These are phyloP conservation scores for Ahaetulla prasina DNA, from an alignment of 2,113 vertebrate genomes.

Conservation along the genomic window DNA sequence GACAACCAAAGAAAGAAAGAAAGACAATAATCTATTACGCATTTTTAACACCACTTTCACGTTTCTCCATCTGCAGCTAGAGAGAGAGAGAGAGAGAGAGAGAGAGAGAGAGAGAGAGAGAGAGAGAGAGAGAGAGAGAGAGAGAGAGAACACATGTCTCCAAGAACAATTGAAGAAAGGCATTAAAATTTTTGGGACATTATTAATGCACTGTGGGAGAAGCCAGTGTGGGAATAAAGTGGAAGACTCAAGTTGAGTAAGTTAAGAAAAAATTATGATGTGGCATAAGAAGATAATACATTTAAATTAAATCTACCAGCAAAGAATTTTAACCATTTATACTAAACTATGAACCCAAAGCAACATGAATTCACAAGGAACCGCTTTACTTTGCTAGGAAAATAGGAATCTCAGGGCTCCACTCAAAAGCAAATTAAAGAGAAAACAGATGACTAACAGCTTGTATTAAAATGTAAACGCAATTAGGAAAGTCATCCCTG, in stretches of 20 bases:
- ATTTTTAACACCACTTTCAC: slow-evolving; percentile 6
- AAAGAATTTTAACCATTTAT: slow-evolving; percentile 11
- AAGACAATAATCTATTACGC: fast-evolving
- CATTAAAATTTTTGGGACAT: slow-evolving; percentile 47
- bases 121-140: slow-evolving; percentile 31
- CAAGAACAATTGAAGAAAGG: slow-evolving; percentile 28
- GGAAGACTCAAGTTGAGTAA: slow-evolving; percentile 29
- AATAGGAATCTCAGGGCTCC: neutral
- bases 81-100: slow-evolving; percentile 42
- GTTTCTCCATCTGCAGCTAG: slow-evolving; percentile 25
- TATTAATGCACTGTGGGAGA: slow-evolving; percentile 26
- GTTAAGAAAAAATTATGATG: slow-evolving; percentile 28
- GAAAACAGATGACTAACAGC: slow-evolving; percentile 5
- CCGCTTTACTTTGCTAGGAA: neutral
- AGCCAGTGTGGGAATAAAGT: slow-evolving; percentile 45
- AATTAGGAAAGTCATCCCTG: slow-evolving; percentile 48
- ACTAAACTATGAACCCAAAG: neutral
- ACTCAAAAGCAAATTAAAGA: neutral
- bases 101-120: slow-evolving; percentile 37
- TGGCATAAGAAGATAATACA: neutral
- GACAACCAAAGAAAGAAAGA: neutral
- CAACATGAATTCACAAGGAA: neutral
- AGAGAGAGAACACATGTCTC: neutral
- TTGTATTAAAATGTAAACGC: slow-evolving; percentile 43
- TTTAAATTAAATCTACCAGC: slow-evolving; percentile 1